These are phyloP conservation scores for Peromyscus californicus DNA, from an alignment of 2,113 vertebrate genomes.

Conservation along the genomic window DNA sequence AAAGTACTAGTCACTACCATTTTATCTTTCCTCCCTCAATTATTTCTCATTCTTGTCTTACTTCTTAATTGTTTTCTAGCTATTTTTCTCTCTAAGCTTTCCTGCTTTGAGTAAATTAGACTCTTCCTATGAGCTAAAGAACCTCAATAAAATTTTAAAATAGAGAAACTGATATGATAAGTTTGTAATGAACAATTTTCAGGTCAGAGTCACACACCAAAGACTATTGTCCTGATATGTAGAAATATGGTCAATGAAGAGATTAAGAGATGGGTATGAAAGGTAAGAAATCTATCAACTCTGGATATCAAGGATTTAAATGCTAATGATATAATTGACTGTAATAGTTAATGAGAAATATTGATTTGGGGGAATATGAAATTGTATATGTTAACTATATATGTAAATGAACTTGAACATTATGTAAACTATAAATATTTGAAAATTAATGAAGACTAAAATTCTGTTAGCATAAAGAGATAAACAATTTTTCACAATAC, in stretches of 20 bases:
- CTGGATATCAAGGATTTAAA: background rate
- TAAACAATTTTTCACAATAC: background rate
- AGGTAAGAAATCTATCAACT: background rate
- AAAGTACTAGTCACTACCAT: background rate
- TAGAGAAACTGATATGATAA: background rate
- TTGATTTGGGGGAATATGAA: background rate
- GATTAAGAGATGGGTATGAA: background rate
- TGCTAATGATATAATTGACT: background rate
- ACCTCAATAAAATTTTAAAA: accelerated
- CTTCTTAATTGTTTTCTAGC: background rate
- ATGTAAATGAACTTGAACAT: background rate
- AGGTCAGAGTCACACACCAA: background rate
- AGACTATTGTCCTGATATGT: accelerated
- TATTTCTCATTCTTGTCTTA: background rate
- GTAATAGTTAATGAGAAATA: background rate
- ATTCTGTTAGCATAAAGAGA: background rate
- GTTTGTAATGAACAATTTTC: background rate
- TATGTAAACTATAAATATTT: background rate
- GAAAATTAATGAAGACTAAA: background rate
- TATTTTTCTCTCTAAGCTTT: background rate
- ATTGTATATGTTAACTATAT: too few relatives aligned
- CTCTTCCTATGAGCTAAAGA: background rate
- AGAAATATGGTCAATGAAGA: background rate
- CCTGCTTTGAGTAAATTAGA: background rate
- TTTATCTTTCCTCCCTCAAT: background rate